Evolutionary conservation across 2,888 invertebrate species (phyloP).

Genomic region (Lasius platythorax): DNA sequence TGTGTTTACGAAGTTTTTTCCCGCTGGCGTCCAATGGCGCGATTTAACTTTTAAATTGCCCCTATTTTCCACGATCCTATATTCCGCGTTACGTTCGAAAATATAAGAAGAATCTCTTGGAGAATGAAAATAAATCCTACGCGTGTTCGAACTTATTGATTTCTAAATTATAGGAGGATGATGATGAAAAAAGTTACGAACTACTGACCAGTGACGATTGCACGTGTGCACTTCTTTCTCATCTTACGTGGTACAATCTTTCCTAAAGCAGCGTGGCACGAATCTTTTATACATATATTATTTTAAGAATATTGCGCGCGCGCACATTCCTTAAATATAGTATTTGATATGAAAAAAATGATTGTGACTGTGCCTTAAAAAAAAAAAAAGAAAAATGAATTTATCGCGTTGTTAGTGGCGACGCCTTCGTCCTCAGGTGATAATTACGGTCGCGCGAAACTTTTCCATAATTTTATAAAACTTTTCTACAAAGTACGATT

Average conservation of each 20-base stretch:
- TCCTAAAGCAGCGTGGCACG: not conserved
- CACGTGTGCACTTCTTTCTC: not conserved
- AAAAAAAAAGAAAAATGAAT: constrained; percentile 1
- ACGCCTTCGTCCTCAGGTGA: constrained; percentile 9
- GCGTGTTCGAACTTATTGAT: constrained; percentile 12
- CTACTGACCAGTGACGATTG: not conserved
- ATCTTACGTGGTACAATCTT: not conserved
- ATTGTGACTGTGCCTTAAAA: not conserved
- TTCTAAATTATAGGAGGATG: not conserved
- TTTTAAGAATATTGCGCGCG: not conserved
- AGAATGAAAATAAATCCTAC: constrained; percentile 38
- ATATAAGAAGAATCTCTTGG: constrained; percentile 7
- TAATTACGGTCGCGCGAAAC: constrained; percentile 33
- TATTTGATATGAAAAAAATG: not conserved
- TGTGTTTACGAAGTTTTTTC: constrained; percentile 52
- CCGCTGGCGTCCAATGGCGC: constrained; percentile 27
- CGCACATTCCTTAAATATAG: not conserved
- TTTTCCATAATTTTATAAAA: constrained; percentile 42
- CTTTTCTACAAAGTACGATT: constrained; percentile 44
- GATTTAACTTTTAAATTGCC: constrained; percentile 52
- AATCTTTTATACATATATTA: not conserved
- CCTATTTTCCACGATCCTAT: constrained; percentile 22
- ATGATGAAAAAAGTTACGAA: constrained; percentile 12
- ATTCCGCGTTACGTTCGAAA: constrained; percentile 21
- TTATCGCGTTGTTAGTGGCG: constrained; percentile 11